phyloP scores from a whole-genome alignment of 2,797 vertebrate species.

The Hoplostethus atlanticus region DNA sequence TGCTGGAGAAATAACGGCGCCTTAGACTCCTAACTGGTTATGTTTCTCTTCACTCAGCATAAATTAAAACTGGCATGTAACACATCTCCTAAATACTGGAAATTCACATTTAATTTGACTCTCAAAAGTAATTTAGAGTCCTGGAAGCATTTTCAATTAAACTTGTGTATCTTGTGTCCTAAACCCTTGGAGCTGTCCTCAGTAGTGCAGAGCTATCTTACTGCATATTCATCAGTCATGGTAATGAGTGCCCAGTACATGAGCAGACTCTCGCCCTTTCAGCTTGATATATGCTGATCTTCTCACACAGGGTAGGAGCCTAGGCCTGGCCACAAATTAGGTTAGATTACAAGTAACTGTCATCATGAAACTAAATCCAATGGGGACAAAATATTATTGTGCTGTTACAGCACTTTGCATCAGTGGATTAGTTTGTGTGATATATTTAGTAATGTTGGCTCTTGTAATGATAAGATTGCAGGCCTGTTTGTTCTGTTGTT shows the following conservation, averaged over 20 bases:
- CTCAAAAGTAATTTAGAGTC: slow-evolving; percentile 44
- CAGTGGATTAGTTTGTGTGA: slow-evolving; percentile 22
- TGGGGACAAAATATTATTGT: slow-evolving; percentile 27
- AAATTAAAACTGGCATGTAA: slow-evolving; percentile 50
- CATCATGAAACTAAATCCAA: slow-evolving; percentile 56
- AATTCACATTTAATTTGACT: slow-evolving; percentile 55
- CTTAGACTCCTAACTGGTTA: slow-evolving; percentile 14
- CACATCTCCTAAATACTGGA: slow-evolving; percentile 47
- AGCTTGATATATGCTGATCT: not conserved
- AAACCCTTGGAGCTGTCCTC: slow-evolving; percentile 41
- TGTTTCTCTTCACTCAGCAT: slow-evolving; percentile 6
- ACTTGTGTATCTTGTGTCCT: slow-evolving; percentile 39
- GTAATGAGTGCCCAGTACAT: slow-evolving; percentile 46
- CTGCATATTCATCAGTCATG: slow-evolving; percentile 60
- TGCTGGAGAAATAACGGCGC: slow-evolving; percentile 35
- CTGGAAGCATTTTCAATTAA: slow-evolving; percentile 54
- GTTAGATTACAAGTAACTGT: slow-evolving; percentile 59
- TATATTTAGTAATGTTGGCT: slow-evolving; percentile 59
- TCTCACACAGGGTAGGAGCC: slow-evolving; percentile 18
- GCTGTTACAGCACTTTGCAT: slow-evolving; percentile 26
- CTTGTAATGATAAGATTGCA: slow-evolving; percentile 60
- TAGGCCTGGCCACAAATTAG: slow-evolving; percentile 50
- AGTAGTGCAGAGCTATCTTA: slow-evolving; percentile 17
- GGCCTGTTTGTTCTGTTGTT: slow-evolving; percentile 36
- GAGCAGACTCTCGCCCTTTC: slow-evolving; percentile 10